A percentile compares a stretch with the other conserved stretches of the same genome.
phyloP scores from a whole-genome alignment of 2,888 invertebrate genomes.

The Mythimna albipuncta region DNA sequence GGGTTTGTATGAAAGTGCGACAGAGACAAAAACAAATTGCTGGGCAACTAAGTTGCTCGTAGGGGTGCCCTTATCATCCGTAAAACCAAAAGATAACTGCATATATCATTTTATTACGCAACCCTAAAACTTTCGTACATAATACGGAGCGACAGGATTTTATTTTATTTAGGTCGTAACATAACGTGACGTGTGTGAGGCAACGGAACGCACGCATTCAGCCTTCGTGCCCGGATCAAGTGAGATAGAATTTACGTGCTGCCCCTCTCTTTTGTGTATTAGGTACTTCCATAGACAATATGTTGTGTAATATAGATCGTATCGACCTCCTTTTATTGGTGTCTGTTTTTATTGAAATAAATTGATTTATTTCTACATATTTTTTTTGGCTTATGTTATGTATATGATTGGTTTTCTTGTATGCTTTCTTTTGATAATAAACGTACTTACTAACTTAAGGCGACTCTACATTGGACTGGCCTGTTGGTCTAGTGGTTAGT shows the following conservation, averaged over 20 bases:
- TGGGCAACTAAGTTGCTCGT: too few relatives aligned
- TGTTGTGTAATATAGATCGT: conserved; percentile 28
- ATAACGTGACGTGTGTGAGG: conserved; percentile 47
- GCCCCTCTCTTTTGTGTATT: conserved; percentile 41
- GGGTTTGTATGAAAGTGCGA: too few relatives aligned
- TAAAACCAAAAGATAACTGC: conserved; percentile 12
- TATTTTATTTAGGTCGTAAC: conserved; percentile 60
- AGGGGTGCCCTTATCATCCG: background rate
- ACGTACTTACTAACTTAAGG: too few relatives aligned
- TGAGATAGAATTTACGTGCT: conserved; percentile 67
- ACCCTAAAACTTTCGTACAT: conserved; percentile 20
- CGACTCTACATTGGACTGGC: too few relatives aligned
- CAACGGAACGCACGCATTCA: conserved; percentile 55
- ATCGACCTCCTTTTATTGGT: conserved; percentile 44
- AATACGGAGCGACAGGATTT: conserved; percentile 40
- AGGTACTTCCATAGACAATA: conserved; percentile 48
- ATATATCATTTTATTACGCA: conserved; percentile 38
- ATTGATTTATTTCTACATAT: conserved; percentile 15
- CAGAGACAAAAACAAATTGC: too few relatives aligned
- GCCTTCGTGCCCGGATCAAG: conserved; percentile 67
- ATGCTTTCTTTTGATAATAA: background rate
- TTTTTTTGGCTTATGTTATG: background rate
- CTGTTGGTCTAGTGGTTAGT: too few relatives aligned
- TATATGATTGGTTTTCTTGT: background rate
- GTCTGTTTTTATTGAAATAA: conserved; percentile 20